phyloP scores from a whole-genome alignment of 2,113 vertebrate species.

The Myiagra hebetior region DNA sequence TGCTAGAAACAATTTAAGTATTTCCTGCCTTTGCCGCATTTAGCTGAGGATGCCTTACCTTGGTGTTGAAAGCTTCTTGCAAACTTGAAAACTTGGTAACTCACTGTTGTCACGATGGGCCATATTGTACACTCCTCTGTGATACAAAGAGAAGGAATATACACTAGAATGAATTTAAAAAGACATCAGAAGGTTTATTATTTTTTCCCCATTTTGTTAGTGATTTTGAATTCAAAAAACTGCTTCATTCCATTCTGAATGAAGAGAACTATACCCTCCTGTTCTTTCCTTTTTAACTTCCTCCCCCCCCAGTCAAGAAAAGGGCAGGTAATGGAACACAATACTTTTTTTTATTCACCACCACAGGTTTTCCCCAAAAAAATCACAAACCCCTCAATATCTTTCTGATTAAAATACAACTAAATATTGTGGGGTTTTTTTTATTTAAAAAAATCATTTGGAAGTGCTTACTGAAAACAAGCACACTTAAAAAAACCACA shows the following conservation, averaged over 20 bases:
- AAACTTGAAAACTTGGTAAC: neutral
- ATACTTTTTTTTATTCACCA: neutral
- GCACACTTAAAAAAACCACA: neutral
- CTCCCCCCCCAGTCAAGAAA: neutral
- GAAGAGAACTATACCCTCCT: neutral
- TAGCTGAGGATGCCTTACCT: neutral
- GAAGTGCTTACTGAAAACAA: constrained; percentile 23
- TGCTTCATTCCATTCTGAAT: neutral
- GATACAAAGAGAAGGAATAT: neutral
- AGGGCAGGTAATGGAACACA: neutral
- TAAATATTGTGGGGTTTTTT: neutral
- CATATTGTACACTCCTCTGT: neutral
- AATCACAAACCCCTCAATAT: neutral
- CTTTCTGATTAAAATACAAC: neutral
- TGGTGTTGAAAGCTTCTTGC: neutral
- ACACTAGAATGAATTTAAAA: neutral
- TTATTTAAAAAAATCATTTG: neutral
- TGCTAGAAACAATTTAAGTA: neutral
- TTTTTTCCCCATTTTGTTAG: neutral
- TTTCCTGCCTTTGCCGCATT: neutral
- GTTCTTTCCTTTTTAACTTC: neutral
- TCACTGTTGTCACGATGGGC: rapidly evolving
- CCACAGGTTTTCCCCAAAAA: neutral
- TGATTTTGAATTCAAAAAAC: neutral
- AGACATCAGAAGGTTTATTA: neutral